Conservation (phyloP, 2,797 vertebrate species). For the Chloroceryle inda region DNA sequence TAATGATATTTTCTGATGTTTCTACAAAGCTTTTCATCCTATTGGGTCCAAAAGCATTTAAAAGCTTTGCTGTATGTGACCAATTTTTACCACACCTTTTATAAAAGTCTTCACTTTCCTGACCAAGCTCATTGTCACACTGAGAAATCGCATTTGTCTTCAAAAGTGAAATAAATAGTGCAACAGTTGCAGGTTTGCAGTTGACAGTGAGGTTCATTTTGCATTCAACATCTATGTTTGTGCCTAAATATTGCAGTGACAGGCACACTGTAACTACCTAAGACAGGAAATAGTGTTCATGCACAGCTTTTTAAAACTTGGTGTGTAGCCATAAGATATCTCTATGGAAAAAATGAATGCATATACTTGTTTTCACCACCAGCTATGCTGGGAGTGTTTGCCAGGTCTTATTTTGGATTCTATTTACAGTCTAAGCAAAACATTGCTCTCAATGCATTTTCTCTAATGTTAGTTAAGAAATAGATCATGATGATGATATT, state of each 20-base stretch:
- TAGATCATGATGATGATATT: not conserved
- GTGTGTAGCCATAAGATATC: not conserved
- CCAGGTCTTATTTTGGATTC: slow-evolving; percentile 57
- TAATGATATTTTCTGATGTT: slow-evolving; percentile 40
- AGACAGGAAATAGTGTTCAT: not conserved
- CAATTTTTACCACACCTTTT: not conserved
- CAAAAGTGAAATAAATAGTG: not conserved
- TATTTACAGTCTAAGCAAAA: slow-evolving; percentile 50
- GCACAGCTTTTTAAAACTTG: slow-evolving; percentile 15
- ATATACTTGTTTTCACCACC: not conserved
- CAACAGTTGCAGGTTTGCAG: slow-evolving; percentile 2
- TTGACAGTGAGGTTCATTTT: not conserved
- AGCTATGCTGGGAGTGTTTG: slow-evolving; percentile 27
- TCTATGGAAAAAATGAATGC: not conserved
- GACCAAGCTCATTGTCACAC: not conserved
- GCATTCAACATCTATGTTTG: slow-evolving; percentile 5
- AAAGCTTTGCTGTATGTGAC: not conserved
- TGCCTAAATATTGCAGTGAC: slow-evolving; percentile 10
- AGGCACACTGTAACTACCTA: not conserved
- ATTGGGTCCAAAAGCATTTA: not conserved
- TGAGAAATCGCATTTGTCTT: not conserved
- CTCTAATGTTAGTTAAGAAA: slow-evolving; percentile 35
- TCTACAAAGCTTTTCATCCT: not conserved
- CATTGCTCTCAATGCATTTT: slow-evolving; percentile 26
- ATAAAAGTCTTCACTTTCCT: not conserved